Evolutionary conservation across 35 echinoderm and acorn worm genomes (phyloP).

Genomic region (Eucidaris tribuloides): DNA sequence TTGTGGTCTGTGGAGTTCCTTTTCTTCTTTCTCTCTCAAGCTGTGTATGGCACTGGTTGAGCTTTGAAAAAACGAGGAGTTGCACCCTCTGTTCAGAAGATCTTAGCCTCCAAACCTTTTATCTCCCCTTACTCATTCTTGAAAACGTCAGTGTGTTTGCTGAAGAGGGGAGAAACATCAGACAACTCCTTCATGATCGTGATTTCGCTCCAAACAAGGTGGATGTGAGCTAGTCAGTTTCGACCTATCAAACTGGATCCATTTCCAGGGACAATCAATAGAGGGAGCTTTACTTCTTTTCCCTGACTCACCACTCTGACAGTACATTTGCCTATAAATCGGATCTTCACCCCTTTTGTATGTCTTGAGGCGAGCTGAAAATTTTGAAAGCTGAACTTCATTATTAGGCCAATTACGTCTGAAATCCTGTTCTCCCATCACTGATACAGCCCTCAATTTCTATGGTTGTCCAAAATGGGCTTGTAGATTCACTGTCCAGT

Average conservation of each 20-base stretch:
- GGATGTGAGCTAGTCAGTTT: neutral
- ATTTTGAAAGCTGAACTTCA: neutral
- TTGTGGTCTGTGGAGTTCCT: slow-evolving; percentile 29
- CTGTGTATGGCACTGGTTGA: slow-evolving; percentile 1
- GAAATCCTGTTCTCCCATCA: neutral
- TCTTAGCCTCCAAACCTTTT: neutral
- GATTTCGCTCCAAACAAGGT: neutral
- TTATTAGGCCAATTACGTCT: neutral
- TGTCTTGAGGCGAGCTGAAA: neutral
- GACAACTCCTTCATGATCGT: neutral
- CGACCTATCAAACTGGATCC: neutral
- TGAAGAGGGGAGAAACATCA: neutral
- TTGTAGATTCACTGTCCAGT: neutral
- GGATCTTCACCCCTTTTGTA: neutral
- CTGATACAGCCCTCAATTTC: neutral
- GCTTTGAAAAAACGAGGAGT: slow-evolving; percentile 22
- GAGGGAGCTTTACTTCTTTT: neutral
- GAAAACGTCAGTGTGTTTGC: neutral
- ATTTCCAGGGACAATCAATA: neutral
- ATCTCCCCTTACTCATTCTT: slow-evolving; percentile 15
- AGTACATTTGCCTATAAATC: neutral
- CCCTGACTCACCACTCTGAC: neutral
- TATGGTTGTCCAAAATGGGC: too few relatives aligned
- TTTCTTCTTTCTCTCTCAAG: slow-evolving; percentile 24
- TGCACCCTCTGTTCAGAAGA: neutral